These are phyloP conservation scores for Lophura swinhoii DNA, from an alignment of 2,797 vertebrate species.

Conservation along the genomic window DNA sequence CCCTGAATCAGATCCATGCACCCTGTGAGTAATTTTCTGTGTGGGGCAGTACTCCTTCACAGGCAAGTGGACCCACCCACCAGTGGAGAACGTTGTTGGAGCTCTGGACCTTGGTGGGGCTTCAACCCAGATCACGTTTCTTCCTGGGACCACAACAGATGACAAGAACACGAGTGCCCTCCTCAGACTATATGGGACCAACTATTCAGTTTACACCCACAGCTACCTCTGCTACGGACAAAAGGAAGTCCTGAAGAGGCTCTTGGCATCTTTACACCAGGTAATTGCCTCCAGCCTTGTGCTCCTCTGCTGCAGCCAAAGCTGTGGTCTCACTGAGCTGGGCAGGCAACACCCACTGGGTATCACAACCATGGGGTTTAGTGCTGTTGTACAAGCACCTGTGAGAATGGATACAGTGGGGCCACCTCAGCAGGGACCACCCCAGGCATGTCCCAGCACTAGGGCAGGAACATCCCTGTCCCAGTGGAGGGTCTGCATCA, in stretches of 20 bases:
- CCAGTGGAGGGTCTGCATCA: background rate
- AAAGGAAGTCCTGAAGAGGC: slow-evolving; percentile 79
- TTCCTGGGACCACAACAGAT: slow-evolving; percentile 75
- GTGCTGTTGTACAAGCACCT: background rate
- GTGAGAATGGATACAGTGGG: background rate
- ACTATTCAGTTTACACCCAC: slow-evolving; percentile 88
- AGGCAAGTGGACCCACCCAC: slow-evolving; percentile 81
- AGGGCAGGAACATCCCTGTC: background rate
- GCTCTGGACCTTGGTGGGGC: slow-evolving; percentile 90
- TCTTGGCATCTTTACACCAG: slow-evolving; percentile 61
- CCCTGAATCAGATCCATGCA: rapidly evolving
- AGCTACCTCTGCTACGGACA: slow-evolving; percentile 91
- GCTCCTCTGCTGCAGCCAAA: background rate
- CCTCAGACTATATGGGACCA: slow-evolving; percentile 84
- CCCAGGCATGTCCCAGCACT: background rate
- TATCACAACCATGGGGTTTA: rapidly evolving
- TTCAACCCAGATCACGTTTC: slow-evolving; percentile 90
- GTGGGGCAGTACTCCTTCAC: slow-evolving; percentile 81
- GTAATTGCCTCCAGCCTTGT: background rate
- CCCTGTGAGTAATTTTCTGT: background rate
- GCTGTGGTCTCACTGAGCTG: too few relatives aligned
- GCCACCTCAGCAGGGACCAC: background rate
- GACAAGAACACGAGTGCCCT: slow-evolving; percentile 70
- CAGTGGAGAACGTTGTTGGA: slow-evolving; percentile 76
- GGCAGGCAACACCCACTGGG: background rate